Evolutionary conservation across 2,797 vertebrate genomes (phyloP), one percentile per base, ranked within the genome.

Genomic region (Florisuga fusca): DNA sequence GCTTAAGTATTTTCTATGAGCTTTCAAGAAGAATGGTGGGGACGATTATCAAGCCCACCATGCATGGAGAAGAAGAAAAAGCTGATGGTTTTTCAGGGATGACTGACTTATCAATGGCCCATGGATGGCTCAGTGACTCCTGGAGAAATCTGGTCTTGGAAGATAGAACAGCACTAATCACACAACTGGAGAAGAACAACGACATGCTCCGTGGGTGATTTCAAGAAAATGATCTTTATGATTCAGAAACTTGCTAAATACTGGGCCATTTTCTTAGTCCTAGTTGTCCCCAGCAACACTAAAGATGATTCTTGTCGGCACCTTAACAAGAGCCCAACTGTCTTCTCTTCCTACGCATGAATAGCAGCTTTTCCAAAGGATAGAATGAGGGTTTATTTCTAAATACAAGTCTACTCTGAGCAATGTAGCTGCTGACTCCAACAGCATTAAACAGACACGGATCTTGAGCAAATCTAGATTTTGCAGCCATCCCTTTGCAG

Each of bases 121-220:
- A 2, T 19, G 31, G 33, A 20, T 21, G 25, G 12, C 27, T 61
- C 1, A 1, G 10, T 2, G 1, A 14, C 17, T 57, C 21, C 53
- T 58, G 72, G 17, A 51, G 26, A 55, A 27, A 26, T 25, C 29
- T 68, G 3, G 15, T 57, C 33, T 27, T 62, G 51, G 21, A 62
- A 69, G 48, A 46, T 2, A 81, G 26, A 55, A 51, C n/a, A 75
- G 29, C 29, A n/a, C 23, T 25, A 12, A 45, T 64, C 31, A 33
- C n/a, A 64, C 4, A 11, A 29, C 33, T 36, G 59, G 53, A 74
- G 55, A 54, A 12, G 55, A 54, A 12, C 16, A 10, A 29, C 0
- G 1, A 22, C 36, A 7, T 26, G 26, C 12, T 36, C 12, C 15
- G 7, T 26, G 31, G 33, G 27, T 38, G 17, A 63, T 63, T 54